Percentiles rank a stretch among this genome's conserved stretches.
These are phyloP conservation scores for Glaucomys volans DNA, from an alignment of 2,113 vertebrate genomes.

Conservation along the genomic window DNA sequence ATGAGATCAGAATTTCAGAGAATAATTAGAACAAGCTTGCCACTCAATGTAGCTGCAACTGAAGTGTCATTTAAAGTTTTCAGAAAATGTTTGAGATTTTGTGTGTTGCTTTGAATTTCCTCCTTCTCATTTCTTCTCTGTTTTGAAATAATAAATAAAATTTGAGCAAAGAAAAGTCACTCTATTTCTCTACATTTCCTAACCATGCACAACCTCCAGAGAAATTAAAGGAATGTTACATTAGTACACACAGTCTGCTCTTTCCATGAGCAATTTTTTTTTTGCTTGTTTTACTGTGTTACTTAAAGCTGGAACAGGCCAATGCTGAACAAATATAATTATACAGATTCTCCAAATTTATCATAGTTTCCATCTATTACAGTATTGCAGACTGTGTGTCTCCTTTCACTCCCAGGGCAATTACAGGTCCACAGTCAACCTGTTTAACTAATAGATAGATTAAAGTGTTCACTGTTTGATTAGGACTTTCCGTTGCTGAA, in stretches of 20 bases:
- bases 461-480: conserved; percentile 47
- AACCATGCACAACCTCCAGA: background rate
- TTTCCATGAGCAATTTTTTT: background rate
- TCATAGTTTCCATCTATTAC: background rate
- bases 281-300: background rate
- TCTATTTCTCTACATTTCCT: background rate
- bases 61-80: background rate
- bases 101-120: background rate
- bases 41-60: background rate
- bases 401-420: background rate
- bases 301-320: background rate
- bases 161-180: conserved; percentile 1
- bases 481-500: conserved; percentile 53
- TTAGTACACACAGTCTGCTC: background rate
- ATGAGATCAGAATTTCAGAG: background rate
- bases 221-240: background rate
- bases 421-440: background rate
- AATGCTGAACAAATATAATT: conserved; percentile 42
- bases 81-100: background rate
- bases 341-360: conserved; percentile 32
- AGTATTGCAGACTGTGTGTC: background rate
- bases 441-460: conserved; percentile 49
- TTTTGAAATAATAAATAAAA: conserved; percentile 40
- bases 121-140: background rate
- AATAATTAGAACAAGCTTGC: background rate